Percentiles rank a stretch among this genome's conserved stretches.
phyloP scores from a whole-genome alignment of 1,140 invertebrate species.

The Formica selysi region DNA sequence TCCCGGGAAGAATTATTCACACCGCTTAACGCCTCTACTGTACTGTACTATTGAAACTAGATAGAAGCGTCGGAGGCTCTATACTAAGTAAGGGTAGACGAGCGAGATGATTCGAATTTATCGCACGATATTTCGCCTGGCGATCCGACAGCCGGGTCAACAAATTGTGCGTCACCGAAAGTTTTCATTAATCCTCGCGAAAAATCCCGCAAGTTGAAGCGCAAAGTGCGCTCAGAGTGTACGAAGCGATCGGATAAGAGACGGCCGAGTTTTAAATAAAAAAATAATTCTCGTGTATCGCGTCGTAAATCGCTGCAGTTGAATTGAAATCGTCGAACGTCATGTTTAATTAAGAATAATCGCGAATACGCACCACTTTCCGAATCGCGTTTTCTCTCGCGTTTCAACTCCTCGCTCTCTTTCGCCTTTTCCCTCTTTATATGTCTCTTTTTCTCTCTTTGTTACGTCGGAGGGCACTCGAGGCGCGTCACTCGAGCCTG shows the following conservation, averaged over 20 bases:
- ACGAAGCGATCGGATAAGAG: not conserved
- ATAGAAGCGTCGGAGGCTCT: not conserved
- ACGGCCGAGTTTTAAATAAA: conserved; percentile 53
- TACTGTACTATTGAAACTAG: conserved; percentile 37
- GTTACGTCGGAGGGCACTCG: conserved; percentile 63
- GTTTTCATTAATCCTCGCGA: conserved; percentile 47
- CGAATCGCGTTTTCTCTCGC: conserved; percentile 55
- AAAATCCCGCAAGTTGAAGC: conserved; percentile 36
- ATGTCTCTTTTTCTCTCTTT: conserved; percentile 6
- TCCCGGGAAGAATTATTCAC: conserved; percentile 52
- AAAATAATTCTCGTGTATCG: conserved; percentile 2
- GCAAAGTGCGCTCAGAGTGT: conserved; percentile 18
- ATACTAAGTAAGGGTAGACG: conserved; percentile 27
- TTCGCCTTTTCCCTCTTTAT: not conserved
- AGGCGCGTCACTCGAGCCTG: conserved; percentile 58
- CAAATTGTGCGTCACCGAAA: conserved; percentile 31
- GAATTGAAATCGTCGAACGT: conserved; percentile 65
- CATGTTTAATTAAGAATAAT: conserved; percentile 74
- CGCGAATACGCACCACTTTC: conserved; percentile 63
- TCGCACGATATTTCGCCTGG: conserved; percentile 42
- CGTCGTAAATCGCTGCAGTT: conserved; percentile 67
- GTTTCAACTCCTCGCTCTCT: conserved; percentile 13
- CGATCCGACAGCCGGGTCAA: conserved; percentile 17
- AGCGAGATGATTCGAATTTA: conserved; percentile 49
- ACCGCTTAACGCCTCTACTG: conserved; percentile 52